Percentiles rank a stretch among this genome's conserved stretches.
Conservation (phyloP, 2,797 vertebrate species). For the Buphagus erythrorhynchus region DNA sequence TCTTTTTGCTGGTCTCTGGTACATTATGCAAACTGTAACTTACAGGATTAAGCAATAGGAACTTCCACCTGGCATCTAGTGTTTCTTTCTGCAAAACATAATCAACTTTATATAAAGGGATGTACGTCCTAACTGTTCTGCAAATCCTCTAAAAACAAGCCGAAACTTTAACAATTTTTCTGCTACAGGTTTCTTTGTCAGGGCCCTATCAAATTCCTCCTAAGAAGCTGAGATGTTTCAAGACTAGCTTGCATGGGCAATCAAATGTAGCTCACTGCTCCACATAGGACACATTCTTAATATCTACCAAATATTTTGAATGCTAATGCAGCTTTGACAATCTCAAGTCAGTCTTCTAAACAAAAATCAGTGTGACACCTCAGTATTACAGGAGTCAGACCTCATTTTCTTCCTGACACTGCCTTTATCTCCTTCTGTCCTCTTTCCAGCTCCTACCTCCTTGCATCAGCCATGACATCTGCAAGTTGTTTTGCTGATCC, state of each 20-base stretch:
- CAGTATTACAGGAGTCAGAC: background rate
- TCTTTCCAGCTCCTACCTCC: background rate
- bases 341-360: background rate
- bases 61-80: accelerated
- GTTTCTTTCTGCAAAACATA: background rate
- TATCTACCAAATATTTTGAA: background rate
- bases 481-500: background rate
- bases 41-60: background rate
- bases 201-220: background rate
- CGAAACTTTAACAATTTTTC: background rate
- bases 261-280: background rate
- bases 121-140: background rate
- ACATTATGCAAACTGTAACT: accelerated
- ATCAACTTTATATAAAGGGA: accelerated
- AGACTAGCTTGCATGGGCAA: accelerated
- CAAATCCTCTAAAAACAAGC: background rate
- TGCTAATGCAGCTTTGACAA: background rate
- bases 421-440: background rate
- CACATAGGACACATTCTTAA: background rate
- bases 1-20: background rate
- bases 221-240: background rate
- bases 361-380: background rate
- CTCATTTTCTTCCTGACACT: background rate
- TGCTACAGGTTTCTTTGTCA: background rate
- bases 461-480: background rate